phyloP scores from a whole-genome alignment of 2,797 vertebrate genomes.

The Sebastes diaconus region DNA sequence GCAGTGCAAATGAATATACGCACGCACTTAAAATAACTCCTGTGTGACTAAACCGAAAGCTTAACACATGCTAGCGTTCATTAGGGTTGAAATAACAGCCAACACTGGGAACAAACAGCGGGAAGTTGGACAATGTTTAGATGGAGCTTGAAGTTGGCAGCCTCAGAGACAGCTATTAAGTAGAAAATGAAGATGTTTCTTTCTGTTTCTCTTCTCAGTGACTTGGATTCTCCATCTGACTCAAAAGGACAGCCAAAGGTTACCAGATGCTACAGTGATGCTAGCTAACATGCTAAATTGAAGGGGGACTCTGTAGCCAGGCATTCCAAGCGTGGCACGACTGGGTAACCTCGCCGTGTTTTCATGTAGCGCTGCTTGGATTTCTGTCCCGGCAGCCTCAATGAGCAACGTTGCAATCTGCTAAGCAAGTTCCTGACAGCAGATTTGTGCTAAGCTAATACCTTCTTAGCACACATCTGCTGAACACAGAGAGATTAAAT shows the following conservation, averaged over 20 bases:
- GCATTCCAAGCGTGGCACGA: not conserved
- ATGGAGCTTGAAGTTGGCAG: constrained; percentile 23
- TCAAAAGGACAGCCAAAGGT: constrained; percentile 48
- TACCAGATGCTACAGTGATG: constrained; percentile 41
- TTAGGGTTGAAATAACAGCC: constrained; percentile 29
- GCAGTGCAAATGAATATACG: constrained; percentile 16
- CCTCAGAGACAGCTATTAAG: constrained; percentile 28
- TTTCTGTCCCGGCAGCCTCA: not conserved
- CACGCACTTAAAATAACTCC: constrained; percentile 32
- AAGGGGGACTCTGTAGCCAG: not conserved
- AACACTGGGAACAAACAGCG: constrained; percentile 15
- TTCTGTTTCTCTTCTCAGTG: constrained; percentile 31
- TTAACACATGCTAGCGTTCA: constrained; percentile 39
- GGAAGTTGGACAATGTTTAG: constrained; percentile 40
- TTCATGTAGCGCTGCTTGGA: not conserved
- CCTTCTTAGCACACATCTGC: not conserved
- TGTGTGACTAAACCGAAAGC: not conserved
- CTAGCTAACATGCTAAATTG: not conserved
- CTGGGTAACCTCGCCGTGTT: not conserved
- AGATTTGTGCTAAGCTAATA: not conserved
- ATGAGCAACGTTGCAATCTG: not conserved
- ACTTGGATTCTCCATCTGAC: constrained; percentile 22
- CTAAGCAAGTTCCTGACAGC: not conserved
- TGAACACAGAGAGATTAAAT: not conserved
- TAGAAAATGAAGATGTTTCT: constrained; percentile 48